Percentiles rank a stretch among this genome's conserved stretches.
phyloP scores from a whole-genome alignment of 2,888 invertebrate genomes.

The Drosophila nr. medialis region DNA sequence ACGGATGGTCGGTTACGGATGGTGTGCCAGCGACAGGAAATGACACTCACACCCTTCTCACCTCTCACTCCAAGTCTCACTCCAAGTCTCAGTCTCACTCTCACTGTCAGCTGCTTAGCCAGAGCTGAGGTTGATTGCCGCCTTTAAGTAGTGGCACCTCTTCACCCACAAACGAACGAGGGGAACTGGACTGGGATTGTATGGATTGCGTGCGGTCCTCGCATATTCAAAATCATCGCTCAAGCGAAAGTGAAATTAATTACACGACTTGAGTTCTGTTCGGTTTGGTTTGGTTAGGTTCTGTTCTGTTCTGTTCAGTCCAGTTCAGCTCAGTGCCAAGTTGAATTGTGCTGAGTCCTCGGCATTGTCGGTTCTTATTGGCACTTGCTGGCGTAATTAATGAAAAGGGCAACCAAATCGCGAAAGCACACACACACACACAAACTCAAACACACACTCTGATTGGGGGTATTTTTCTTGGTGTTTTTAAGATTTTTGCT shows the following conservation, averaged over 20 bases:
- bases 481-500: constrained; percentile 20
- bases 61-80: neutral
- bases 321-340: constrained; percentile 19
- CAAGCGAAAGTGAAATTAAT: constrained; percentile 78
- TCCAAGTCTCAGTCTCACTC: neutral
- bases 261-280: constrained; percentile 64
- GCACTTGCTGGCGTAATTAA: constrained; percentile 66
- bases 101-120: constrained; percentile 29
- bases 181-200: constrained; percentile 17
- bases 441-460: constrained; percentile 8
- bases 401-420: constrained; percentile 56
- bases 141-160: constrained; percentile 24
- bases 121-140: constrained; percentile 25
- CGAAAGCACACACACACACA: constrained; percentile 12
- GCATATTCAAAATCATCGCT: constrained; percentile 77
- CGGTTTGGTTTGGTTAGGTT: constrained; percentile 33
- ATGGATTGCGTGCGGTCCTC: constrained; percentile 66
- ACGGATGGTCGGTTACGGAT: neutral
- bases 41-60: constrained; percentile 39
- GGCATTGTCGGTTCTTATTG: constrained; percentile 36
- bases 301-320: constrained; percentile 32
- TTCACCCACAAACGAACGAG: neutral
- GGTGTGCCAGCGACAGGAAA: constrained; percentile 49
- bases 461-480: constrained; percentile 13
- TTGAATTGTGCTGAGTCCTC: constrained; percentile 42